Conservation (phyloP, 2,113 vertebrate species). For the Verasper variegatus region DNA sequence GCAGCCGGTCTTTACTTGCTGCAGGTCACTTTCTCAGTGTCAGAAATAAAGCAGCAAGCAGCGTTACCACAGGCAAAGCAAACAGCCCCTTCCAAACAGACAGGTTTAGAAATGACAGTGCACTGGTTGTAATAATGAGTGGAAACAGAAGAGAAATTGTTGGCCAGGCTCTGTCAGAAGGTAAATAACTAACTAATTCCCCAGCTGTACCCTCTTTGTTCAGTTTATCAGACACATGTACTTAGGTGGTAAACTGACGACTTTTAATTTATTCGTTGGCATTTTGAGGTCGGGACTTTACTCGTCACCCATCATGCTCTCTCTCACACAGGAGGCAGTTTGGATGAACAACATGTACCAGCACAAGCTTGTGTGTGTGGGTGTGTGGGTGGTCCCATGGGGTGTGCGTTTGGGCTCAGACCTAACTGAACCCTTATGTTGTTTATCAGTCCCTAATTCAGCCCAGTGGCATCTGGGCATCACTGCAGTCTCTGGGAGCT, state of each 20-base stretch:
- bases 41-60: no score
- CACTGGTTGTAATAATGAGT: no score
- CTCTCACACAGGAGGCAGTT: neutral
- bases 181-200: no score
- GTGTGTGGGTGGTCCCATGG: conserved; percentile 53
- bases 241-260: neutral
- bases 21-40: no score
- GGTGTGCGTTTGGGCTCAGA: conserved; percentile 43
- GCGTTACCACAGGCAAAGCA: no score
- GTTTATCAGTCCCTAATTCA: conserved; percentile 61
- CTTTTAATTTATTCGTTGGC: neutral
- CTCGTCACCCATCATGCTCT: neutral
- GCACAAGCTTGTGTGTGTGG: conserved; percentile 32
- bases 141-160: no score
- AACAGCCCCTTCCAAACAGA: no score
- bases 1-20: no score
- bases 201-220: no score
- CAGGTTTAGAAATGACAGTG: no score
- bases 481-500: conserved; percentile 25
- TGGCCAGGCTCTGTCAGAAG: no score
- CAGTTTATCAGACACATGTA: no score
- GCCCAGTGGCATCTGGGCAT: conserved; percentile 58
- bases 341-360: conserved; percentile 5
- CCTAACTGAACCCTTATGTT: conserved; percentile 63
- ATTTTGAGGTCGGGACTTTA: neutral